These are phyloP conservation scores for Clepsis dumicolana DNA, from an alignment of 2,888 invertebrate genomes.

Conservation along the genomic window DNA sequence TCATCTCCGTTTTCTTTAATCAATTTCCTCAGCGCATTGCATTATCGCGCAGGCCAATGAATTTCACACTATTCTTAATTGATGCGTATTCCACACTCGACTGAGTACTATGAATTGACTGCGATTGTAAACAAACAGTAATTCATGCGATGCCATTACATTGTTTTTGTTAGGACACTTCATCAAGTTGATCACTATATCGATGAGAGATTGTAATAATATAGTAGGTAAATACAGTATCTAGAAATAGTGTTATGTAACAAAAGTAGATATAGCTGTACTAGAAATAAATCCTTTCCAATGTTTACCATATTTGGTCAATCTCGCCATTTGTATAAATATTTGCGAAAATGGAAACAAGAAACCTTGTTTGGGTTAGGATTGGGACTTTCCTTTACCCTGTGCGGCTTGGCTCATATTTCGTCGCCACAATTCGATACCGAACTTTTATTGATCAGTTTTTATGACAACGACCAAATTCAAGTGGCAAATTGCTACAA, in stretches of 20 bases:
- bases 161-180: slow-evolving; percentile 23
- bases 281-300: slow-evolving; percentile 15
- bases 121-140: slow-evolving; percentile 33
- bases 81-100: slow-evolving; percentile 47
- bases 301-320: slow-evolving; percentile 28
- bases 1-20: neutral
- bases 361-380: slow-evolving; percentile 35
- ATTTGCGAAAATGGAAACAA: slow-evolving; percentile 35
- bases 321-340: slow-evolving; percentile 40
- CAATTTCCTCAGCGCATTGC: slow-evolving; percentile 5
- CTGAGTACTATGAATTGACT: slow-evolving; percentile 27
- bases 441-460: slow-evolving; percentile 37
- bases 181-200: slow-evolving; percentile 20
- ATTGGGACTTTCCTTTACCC: slow-evolving; percentile 39
- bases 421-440: slow-evolving; percentile 39
- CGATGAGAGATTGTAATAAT: neutral
- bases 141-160: slow-evolving; percentile 11
- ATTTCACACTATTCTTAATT: slow-evolving; percentile 46
- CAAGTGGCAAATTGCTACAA: neutral
- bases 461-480: slow-evolving; percentile 21
- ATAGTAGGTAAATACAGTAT: neutral
- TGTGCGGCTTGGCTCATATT: slow-evolving; percentile 41
- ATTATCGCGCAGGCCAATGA: slow-evolving; percentile 26
- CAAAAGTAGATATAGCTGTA: neutral
- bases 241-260: neutral